Conservation (phyloP, 2,888 invertebrate genomes). For the Parnassius orleans region DNA sequence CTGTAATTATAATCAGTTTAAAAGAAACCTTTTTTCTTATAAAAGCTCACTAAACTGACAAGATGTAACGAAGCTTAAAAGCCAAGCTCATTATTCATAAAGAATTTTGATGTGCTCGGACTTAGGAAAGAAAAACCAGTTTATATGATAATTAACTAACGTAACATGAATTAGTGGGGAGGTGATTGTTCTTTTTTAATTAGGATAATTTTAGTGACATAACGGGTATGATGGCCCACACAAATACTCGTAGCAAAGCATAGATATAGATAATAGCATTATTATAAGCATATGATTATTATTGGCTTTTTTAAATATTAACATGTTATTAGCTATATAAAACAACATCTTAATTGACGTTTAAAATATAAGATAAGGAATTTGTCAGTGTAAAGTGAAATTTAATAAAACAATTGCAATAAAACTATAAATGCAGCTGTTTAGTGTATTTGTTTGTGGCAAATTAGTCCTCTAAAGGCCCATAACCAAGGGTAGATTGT, state of each 20-base stretch:
- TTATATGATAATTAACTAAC: slow-evolving; percentile 56
- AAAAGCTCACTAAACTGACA: slow-evolving; percentile 55
- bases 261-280: too few relatives aligned
- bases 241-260: slow-evolving; percentile 1
- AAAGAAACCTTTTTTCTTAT: slow-evolving; percentile 45
- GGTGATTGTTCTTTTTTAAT: slow-evolving; percentile 53
- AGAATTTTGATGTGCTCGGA: slow-evolving; percentile 61
- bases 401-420: too few relatives aligned
- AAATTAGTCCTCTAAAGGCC: too few relatives aligned
- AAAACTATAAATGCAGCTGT: too few relatives aligned
- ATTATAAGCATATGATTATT: too few relatives aligned
- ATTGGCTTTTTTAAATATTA: too few relatives aligned
- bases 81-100: slow-evolving; percentile 71
- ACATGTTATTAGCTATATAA: too few relatives aligned
- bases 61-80: slow-evolving; percentile 72
- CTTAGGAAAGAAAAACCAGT: slow-evolving; percentile 57
- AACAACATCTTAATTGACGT: too few relatives aligned
- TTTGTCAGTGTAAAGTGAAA: too few relatives aligned
- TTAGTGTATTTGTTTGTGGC: too few relatives aligned
- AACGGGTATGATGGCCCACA: slow-evolving; percentile 15
- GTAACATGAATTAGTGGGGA: slow-evolving; percentile 46
- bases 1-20: slow-evolving; percentile 47
- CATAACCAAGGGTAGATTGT: too few relatives aligned
- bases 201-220: slow-evolving; percentile 31
- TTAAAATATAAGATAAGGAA: too few relatives aligned